Percentiles rank a stretch among this genome's conserved stretches.
phyloP scores from a whole-genome alignment of 1,140 invertebrate genomes.

The Reticulitermes speratus region DNA sequence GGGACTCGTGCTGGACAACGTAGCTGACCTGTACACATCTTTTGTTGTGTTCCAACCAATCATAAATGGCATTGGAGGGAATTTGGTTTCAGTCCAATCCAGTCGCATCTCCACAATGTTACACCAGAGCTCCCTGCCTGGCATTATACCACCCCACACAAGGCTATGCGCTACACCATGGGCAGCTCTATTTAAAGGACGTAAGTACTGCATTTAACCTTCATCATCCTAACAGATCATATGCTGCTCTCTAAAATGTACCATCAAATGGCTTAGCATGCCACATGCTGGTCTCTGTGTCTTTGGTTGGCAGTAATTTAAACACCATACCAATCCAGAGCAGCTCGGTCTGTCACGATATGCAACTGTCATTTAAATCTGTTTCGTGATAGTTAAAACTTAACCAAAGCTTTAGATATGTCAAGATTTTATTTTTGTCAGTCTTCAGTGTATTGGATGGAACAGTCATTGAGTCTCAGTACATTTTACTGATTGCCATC shows the following conservation, averaged over 20 bases:
- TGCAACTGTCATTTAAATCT: no score
- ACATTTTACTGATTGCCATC: no score
- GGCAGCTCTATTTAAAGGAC: constrained; percentile 75
- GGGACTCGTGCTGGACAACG: constrained; percentile 76
- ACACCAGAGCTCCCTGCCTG: constrained; percentile 76
- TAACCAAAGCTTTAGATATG: no score
- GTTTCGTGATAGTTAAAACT: no score
- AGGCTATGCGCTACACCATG: constrained; percentile 75
- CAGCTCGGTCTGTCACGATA: no score
- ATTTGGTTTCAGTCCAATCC: constrained; percentile 95
- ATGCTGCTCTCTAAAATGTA: not conserved
- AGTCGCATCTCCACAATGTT: constrained; percentile 91
- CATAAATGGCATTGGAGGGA: constrained; percentile 94
- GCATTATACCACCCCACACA: constrained; percentile 70
- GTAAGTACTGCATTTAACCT: constrained; percentile 13
- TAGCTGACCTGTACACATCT: constrained; percentile 70
- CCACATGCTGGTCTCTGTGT: no score
- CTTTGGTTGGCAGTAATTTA: not conserved
- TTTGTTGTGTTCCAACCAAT: constrained; percentile 90
- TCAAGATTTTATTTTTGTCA: no score
- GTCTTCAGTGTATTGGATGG: no score
- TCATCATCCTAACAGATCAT: no score
- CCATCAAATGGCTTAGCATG: not conserved
- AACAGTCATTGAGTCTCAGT: no score
- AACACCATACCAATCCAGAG: no score